A percentile compares a stretch with the other conserved stretches of the same genome.
Evolutionary conservation across 2,888 invertebrate species (phyloP).

Genomic region (Cancer borealis): DNA sequence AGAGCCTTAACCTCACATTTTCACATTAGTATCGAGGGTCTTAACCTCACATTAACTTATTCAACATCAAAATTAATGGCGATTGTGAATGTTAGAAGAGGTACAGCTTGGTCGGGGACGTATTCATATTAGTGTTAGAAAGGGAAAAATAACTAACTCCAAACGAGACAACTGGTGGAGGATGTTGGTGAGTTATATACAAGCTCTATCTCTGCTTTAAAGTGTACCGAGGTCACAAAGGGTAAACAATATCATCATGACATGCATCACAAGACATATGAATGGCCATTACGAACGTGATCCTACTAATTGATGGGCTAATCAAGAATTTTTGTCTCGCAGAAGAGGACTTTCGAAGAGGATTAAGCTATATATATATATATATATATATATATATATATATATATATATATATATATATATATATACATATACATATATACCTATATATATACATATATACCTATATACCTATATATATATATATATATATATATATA

Average conservation of each 20-base stretch:
- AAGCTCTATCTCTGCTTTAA: neutral
- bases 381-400: too few relatives aligned
- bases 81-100: neutral
- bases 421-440: too few relatives aligned
- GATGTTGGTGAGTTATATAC: neutral
- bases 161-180: neutral
- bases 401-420: too few relatives aligned
- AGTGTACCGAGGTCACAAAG: neutral
- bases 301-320: neutral
- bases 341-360: neutral
- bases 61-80: neutral
- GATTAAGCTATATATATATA: neutral
- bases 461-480: too few relatives aligned
- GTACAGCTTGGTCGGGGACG: neutral
- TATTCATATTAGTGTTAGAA: neutral
- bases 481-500: too few relatives aligned
- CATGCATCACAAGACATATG: neutral
- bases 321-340: neutral
- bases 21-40: neutral
- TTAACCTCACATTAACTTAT: neutral
- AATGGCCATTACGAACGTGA: neutral
- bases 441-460: neutral
- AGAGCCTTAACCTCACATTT: neutral
- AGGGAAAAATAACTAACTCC: neutral
- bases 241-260: neutral